Percentiles rank a stretch among this genome's conserved stretches.
Evolutionary conservation across 2,113 vertebrate species (phyloP).

Genomic region (Shinisaurus crocodilurus): DNA sequence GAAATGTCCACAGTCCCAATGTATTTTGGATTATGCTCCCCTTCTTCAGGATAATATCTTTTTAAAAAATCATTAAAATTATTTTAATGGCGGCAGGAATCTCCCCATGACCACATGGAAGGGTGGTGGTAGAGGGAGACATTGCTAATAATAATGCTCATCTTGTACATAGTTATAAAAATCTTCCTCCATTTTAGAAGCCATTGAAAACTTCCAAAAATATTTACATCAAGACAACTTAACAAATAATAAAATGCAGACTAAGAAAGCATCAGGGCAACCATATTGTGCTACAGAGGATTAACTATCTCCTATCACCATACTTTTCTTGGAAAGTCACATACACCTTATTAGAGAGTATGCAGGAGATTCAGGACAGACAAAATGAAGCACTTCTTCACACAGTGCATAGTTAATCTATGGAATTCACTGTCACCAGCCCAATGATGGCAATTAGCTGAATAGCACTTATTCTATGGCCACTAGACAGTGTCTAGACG

Average conservation of each 20-base stretch:
- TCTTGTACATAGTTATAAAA: not conserved
- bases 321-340: not conserved
- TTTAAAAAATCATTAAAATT: not conserved
- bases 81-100: not conserved
- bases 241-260: not conserved
- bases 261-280: not conserved
- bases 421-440: not conserved
- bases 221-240: not conserved
- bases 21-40: not conserved
- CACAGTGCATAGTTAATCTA: not conserved
- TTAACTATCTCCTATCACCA: not conserved
- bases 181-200: not conserved
- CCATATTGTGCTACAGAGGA: too few relatives aligned
- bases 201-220: not conserved
- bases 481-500: too few relatives aligned
- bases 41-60: not conserved
- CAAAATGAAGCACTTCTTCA: not conserved
- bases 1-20: not conserved
- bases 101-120: not conserved
- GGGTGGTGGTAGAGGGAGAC: not conserved
- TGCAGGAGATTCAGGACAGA: not conserved
- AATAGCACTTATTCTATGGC: too few relatives aligned
- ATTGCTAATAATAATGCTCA: not conserved
- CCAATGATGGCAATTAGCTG: not conserved
- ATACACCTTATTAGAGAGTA: too few relatives aligned